These are phyloP conservation scores for Noctua janthina DNA, from an alignment of 2,888 invertebrate genomes.

Conservation along the genomic window DNA sequence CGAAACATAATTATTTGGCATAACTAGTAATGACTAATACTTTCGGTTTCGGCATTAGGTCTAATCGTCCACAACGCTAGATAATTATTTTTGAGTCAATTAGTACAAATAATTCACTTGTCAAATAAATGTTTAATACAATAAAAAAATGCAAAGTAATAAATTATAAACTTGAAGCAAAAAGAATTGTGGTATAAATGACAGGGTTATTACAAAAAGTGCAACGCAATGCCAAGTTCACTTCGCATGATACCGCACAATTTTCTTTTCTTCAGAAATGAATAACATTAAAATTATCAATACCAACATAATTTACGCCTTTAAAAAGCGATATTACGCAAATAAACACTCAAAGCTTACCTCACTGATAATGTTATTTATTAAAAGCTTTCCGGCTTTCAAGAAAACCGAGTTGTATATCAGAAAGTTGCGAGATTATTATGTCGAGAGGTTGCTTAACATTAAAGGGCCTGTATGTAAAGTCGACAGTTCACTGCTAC, in stretches of 20 bases:
- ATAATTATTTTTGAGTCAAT: background rate
- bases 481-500: slow-evolving; percentile 5
- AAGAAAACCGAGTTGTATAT: slow-evolving; percentile 27
- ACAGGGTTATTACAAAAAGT: slow-evolving; percentile 11
- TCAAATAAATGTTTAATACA: background rate
- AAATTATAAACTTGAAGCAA: slow-evolving; percentile 1
- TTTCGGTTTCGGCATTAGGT: slow-evolving; percentile 7
- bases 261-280: slow-evolving; percentile 1
- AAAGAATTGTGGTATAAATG: slow-evolving; percentile 25
- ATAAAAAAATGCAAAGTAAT: slow-evolving; percentile 9
- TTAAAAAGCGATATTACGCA: slow-evolving; percentile 37
- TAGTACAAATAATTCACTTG: background rate
- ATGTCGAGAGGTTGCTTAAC: slow-evolving; percentile 47
- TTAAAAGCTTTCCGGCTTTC: slow-evolving; percentile 54
- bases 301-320: slow-evolving; percentile 17
- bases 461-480: slow-evolving; percentile 53
- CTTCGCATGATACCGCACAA: background rate
- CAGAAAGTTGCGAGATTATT: slow-evolving; percentile 50
- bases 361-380: slow-evolving; percentile 48
- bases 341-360: slow-evolving; percentile 51
- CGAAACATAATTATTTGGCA: background rate
- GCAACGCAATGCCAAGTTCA: slow-evolving; percentile 13
- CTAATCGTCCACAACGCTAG: background rate
- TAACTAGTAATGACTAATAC: no score
- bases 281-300: slow-evolving; percentile 28